These are phyloP conservation scores for Callocephalon fimbriatum DNA, from an alignment of 2,113 vertebrate genomes.

Conservation along the genomic window DNA sequence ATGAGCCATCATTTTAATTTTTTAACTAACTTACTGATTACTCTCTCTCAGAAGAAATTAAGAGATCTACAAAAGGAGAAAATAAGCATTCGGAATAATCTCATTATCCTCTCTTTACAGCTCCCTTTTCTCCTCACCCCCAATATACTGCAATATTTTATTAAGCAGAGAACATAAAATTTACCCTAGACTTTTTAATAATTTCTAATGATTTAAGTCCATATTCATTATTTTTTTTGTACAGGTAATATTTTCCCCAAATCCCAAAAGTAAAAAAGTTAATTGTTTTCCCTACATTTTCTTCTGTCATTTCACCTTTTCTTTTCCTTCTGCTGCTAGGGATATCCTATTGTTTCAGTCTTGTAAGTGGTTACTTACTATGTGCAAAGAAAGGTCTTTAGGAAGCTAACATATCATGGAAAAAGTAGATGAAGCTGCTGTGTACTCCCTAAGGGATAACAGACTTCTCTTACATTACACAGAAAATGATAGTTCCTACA, in stretches of 20 bases:
- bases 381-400: constrained; percentile 24
- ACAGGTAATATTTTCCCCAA: constrained; percentile 34
- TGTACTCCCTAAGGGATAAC: neutral
- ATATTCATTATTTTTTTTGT: constrained; percentile 42
- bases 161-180: neutral
- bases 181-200: constrained; percentile 19
- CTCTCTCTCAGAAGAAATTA: neutral
- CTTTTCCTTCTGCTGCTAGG: neutral
- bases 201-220: neutral
- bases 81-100: constrained; percentile 8
- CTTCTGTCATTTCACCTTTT: constrained; percentile 10
- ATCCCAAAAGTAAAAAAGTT: constrained; percentile 32
- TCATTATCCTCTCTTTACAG: neutral
- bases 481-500: neutral
- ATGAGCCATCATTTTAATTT: neutral
- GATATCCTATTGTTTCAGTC: neutral
- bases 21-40: neutral
- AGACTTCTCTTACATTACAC: neutral
- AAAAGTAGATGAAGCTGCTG: constrained; percentile 31
- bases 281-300: constrained; percentile 1
- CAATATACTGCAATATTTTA: neutral
- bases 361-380: constrained; percentile 13
- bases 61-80: neutral
- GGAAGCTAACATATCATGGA: constrained; percentile 48
- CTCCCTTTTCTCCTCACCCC: neutral